Base-by-base conservation (phyloP, 2,797 vertebrate species). In the Halcyon leucocephala region DNA sequence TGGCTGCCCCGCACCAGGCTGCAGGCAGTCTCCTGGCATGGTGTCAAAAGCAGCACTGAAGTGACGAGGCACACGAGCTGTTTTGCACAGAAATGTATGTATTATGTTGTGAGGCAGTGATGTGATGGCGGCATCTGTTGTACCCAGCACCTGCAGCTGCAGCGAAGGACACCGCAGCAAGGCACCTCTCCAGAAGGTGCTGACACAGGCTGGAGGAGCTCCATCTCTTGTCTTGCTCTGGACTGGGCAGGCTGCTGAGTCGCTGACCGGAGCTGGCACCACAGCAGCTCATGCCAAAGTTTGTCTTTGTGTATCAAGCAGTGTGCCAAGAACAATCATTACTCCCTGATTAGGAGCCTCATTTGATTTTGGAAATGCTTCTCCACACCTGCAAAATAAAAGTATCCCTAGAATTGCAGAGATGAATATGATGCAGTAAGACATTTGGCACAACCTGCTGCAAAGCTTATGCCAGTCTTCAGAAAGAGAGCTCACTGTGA, bases 1-100 rank as follows among this genome's bases (percentile, higher is more conserved):
- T 44, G 48, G 31, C 55, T 26, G 61, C 25, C 31, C 35, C 2
- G 1, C 0, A 0, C 66, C 3, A 2, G 49, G 67, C 73, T 33
- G 31, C 44, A n/a, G 60, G 64, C 31, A 22, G 2, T 44, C 52
- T 28, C 28, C 66, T 33, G 61, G 66, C 4, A 1, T 10, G 33
- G 9, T 35, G 61, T 14, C 26, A 48, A 54, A 69, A 42, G 21
- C 65, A 14, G 5, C 10, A 1, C 49, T 8, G 2, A 25, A 60
- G 71, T 29, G 81, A 46, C 11, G 9, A 37, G 35, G 73, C 29
- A 33, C n/a, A 31, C 0, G 1, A 51, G 44, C 64, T 64, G 54
- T 6, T 60, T n/a, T 29, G 41, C 74, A 17, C 2, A 70, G 70
- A 20, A 37, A 26, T 26, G 25, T 5, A 28, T 5, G 20, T 9